phyloP scores from a whole-genome alignment of 2,113 vertebrate species.

The Syngnathus scovelli region DNA sequence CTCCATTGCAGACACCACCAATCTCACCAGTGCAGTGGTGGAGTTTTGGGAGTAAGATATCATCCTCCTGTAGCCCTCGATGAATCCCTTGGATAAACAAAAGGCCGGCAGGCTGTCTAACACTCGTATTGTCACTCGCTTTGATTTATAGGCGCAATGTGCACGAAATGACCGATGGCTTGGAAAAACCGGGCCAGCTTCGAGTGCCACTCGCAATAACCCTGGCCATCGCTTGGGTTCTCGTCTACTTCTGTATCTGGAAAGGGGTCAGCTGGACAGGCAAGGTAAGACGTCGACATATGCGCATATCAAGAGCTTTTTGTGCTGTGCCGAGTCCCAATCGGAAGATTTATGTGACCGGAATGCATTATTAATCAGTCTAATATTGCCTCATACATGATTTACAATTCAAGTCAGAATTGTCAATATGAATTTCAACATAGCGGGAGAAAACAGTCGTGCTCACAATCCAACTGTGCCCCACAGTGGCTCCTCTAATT shows the following conservation, averaged over 20 bases:
- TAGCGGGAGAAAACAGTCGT: neutral
- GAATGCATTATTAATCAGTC: constrained; percentile 52
- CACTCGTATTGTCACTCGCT: constrained; percentile 46
- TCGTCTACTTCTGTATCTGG: constrained; percentile 99
- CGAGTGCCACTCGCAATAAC: constrained; percentile 91
- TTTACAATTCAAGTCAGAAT: constrained; percentile 40
- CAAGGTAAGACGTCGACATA: constrained; percentile 79
- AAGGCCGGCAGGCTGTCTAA: constrained; percentile 34
- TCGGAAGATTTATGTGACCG: constrained; percentile 25
- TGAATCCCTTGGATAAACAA: constrained; percentile 29
- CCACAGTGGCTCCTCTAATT: neutral
- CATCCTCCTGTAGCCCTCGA: constrained; percentile 33
- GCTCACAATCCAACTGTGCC: neutral
- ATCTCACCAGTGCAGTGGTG: constrained; percentile 89
- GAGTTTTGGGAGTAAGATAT: constrained; percentile 98
- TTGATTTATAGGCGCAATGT: constrained; percentile 83
- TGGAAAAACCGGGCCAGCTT: constrained; percentile 95
- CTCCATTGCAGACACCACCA: constrained; percentile 83
- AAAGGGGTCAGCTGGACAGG: constrained; percentile 99
- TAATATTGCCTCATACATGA: constrained; percentile 59
- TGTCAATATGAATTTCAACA: constrained; percentile 43
- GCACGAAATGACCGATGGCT: constrained; percentile 93
- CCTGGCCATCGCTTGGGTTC: constrained; percentile 92
- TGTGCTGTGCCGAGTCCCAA: constrained; percentile 9
- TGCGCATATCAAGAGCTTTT: constrained; percentile 19